These are phyloP conservation scores for Lasioglossum lativentre DNA, from an alignment of 2,888 invertebrate genomes.

Conservation along the genomic window DNA sequence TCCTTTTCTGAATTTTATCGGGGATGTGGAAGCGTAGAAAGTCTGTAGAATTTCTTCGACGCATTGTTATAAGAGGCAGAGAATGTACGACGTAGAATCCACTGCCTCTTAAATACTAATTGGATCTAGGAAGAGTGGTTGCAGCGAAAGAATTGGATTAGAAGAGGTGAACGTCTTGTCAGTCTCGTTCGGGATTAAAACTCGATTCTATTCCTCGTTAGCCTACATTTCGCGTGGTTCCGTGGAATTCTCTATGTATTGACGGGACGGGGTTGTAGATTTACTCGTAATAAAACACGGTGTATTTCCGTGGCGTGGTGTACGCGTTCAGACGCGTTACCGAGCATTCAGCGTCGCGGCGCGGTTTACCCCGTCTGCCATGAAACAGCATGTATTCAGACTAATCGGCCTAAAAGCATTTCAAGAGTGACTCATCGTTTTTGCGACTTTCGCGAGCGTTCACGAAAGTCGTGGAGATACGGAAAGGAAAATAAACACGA, in stretches of 20 bases:
- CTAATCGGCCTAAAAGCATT: constrained; percentile 83
- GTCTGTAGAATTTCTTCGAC: neutral
- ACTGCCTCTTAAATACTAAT: constrained; percentile 18
- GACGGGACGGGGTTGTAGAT: neutral
- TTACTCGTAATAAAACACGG: constrained; percentile 6
- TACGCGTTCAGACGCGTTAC: constrained; percentile 42
- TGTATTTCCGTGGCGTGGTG: constrained; percentile 10
- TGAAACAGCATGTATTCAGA: constrained; percentile 72
- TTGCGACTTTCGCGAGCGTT: constrained; percentile 63
- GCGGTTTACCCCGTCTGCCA: constrained; percentile 51
- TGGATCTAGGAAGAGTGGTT: constrained; percentile 1
- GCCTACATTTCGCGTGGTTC: neutral
- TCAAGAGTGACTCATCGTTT: constrained; percentile 70
- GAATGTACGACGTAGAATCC: neutral
- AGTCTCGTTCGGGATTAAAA: constrained; percentile 10
- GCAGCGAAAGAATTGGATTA: constrained; percentile 28
- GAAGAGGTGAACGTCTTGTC: constrained; percentile 4
- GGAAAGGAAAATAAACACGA: constrained; percentile 50
- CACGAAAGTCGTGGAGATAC: constrained; percentile 15
- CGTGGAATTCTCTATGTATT: neutral
- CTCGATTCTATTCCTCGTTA: constrained; percentile 1
- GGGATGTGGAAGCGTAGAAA: too few species aligned
- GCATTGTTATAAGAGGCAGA: neutral
- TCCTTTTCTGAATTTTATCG: too few species aligned
- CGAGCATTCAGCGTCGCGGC: constrained; percentile 46